Evolutionary conservation across 2,888 invertebrate genomes (phyloP).

Genomic region (Pilophorus perplexus): DNA sequence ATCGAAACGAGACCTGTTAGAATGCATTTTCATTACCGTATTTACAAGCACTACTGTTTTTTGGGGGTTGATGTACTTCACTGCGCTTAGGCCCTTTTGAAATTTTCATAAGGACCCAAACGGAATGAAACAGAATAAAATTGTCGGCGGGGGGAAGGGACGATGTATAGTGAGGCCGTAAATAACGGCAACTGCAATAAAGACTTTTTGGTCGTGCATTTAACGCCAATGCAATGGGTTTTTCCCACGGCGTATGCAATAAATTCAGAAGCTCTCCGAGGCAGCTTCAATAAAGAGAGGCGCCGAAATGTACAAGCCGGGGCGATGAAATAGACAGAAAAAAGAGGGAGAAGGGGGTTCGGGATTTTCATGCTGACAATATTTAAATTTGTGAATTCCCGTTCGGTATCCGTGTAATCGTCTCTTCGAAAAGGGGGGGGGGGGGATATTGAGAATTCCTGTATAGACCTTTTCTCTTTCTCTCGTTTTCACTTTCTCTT

Average conservation of each 20-base stretch:
- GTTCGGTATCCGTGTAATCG: conserved; percentile 40
- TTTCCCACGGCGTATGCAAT: conserved; percentile 21
- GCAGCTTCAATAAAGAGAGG: conserved; percentile 19
- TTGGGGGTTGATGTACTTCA: too few species aligned
- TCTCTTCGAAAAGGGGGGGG: conserved; percentile 11
- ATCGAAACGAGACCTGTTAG: too few species aligned
- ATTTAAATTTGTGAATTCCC: conserved; percentile 46
- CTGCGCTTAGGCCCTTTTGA: too few species aligned
- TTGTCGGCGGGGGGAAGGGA: background rate
- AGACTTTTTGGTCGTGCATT: conserved; percentile 41
- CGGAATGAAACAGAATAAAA: background rate
- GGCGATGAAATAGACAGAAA: background rate
- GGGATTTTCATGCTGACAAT: conserved; percentile 42
- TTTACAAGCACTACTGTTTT: too few species aligned
- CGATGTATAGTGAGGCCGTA: conserved; percentile 10
- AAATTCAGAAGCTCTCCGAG: conserved; percentile 11
- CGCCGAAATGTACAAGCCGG: background rate
- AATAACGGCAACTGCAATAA: conserved; percentile 38
- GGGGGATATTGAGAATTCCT: conserved; percentile 39
- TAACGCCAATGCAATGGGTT: conserved; percentile 38
- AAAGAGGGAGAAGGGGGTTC: conserved; percentile 5
- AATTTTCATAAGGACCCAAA: conserved; percentile 30
- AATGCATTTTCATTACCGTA: too few species aligned
- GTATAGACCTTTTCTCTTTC: conserved; percentile 19
- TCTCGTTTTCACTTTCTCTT: conserved; percentile 26